Conservation (phyloP, 2,113 vertebrate genomes). For the Prietella phreatophila region DNA sequence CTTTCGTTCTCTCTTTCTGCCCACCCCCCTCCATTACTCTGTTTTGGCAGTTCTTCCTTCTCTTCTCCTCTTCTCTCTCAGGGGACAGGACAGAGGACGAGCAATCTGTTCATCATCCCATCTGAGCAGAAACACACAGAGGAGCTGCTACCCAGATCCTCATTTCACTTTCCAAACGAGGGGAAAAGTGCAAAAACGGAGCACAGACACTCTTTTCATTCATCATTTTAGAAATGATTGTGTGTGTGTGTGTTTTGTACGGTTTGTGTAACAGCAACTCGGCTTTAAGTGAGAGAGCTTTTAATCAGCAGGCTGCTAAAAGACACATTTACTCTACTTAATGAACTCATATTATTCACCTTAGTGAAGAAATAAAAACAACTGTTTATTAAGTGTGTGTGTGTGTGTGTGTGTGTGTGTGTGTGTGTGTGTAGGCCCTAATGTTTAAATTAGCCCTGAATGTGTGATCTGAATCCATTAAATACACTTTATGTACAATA, state of each 20-base stretch:
- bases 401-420: not conserved
- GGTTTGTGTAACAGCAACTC: not conserved
- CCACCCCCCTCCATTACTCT: not conserved
- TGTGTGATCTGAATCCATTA: conserved; percentile 7
- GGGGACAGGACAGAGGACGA: not conserved
- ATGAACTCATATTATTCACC: conserved; percentile 8
- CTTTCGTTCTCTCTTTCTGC: not conserved
- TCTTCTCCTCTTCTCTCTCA: not conserved
- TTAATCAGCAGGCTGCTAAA: conserved; percentile 10
- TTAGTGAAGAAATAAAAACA: not conserved
- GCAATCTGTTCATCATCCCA: conserved; percentile 12
- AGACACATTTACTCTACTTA: not conserved
- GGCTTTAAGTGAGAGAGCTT: not conserved
- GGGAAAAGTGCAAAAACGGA: not conserved
- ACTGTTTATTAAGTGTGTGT: not conserved
- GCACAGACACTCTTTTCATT: conserved; percentile 6
- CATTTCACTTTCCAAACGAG: not conserved
- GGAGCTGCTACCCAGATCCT: not conserved
- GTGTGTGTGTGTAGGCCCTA: conserved; percentile 12
- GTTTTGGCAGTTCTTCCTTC: not conserved
- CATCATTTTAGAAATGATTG: not conserved
- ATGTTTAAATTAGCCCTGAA: conserved; percentile 11
- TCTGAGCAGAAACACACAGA: not conserved
- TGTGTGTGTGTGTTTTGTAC: not conserved
- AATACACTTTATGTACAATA: not conserved